Evolutionary conservation across 1,140 invertebrate genomes (phyloP).

Genomic region (Meloidogyne chitwoodi): DNA sequence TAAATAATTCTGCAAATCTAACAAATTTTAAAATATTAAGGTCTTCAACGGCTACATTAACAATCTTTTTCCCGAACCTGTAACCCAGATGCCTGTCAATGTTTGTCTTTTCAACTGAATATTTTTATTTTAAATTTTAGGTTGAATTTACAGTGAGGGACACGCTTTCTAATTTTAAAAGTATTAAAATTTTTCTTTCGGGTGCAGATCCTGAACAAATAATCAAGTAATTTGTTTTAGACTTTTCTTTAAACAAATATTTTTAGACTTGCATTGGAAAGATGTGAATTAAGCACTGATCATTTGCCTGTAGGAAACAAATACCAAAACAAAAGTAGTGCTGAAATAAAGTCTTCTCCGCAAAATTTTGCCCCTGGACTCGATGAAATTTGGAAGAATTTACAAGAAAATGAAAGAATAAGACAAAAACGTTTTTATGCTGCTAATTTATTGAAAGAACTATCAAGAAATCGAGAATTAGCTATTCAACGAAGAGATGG

Average conservation of each 20-base stretch:
- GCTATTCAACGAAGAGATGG: constrained; percentile 25
- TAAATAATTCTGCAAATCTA: too few relatives aligned
- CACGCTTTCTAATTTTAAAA: background rate
- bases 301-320: constrained; percentile 17
- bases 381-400: constrained; percentile 31
- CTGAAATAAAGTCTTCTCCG: background rate
- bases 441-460: constrained; percentile 13
- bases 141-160: constrained; percentile 10
- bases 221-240: constrained; percentile 5
- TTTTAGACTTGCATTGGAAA: constrained; percentile 38
- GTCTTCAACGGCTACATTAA: constrained; percentile 70
- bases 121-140: background rate
- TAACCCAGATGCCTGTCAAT: background rate
- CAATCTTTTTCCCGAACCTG: constrained; percentile 35
- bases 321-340: background rate
- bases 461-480: constrained; percentile 29
- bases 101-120: background rate
- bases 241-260: background rate
- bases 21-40: constrained; percentile 63
- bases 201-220: constrained; percentile 36
- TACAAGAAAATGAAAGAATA: constrained; percentile 30
- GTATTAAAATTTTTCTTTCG: constrained; percentile 17
- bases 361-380: constrained; percentile 6
- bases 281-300: constrained; percentile 35
- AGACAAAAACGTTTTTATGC: background rate